Percentiles rank a stretch among this genome's conserved stretches.
Conservation (phyloP, 2,888 invertebrate species). For the Drosophila phalerata region DNA sequence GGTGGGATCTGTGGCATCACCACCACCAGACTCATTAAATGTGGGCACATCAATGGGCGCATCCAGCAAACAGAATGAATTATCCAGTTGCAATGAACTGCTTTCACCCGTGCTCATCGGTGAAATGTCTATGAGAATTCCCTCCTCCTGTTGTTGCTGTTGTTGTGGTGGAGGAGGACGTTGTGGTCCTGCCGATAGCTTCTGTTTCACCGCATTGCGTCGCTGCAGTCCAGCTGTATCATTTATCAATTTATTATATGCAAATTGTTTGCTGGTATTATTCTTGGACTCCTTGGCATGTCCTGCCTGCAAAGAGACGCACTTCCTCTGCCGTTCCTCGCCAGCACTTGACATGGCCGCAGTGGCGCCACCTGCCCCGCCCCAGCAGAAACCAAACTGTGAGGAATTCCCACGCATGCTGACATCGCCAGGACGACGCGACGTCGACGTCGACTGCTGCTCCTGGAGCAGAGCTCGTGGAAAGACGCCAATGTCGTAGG, state of each 20-base stretch:
- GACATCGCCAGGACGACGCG: conserved; percentile 90
- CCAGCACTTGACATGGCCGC: conserved; percentile 85
- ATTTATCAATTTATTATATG: conserved; percentile 93
- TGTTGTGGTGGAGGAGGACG: conserved; percentile 77
- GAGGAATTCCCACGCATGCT: conserved; percentile 90
- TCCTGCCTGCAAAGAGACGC: conserved; percentile 65
- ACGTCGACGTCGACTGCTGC: conserved; percentile 81
- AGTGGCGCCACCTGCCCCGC: conserved; percentile 89
- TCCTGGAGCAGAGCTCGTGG: conserved; percentile 90
- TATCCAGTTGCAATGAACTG: conserved; percentile 80
- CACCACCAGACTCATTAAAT: conserved; percentile 63
- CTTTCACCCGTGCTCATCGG: conserved; percentile 82
- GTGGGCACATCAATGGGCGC: conserved; percentile 91
- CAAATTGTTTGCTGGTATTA: conserved; percentile 89
- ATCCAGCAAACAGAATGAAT: conserved; percentile 88
- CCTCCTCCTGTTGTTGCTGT: conserved; percentile 86
- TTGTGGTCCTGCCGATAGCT: conserved; percentile 67
- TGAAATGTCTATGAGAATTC: conserved; percentile 91
- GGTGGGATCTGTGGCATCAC: conserved; percentile 48
- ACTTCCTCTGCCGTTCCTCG: conserved; percentile 85
- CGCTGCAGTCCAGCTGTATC: conserved; percentile 86
- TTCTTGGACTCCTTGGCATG: conserved; percentile 84
- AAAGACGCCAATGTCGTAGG: conserved; percentile 95
- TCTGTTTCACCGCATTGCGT: conserved; percentile 69
- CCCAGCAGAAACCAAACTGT: conserved; percentile 93